Evolutionary conservation across 1,140 invertebrate genomes (phyloP).

Genomic region (Solenopsis fugax): DNA sequence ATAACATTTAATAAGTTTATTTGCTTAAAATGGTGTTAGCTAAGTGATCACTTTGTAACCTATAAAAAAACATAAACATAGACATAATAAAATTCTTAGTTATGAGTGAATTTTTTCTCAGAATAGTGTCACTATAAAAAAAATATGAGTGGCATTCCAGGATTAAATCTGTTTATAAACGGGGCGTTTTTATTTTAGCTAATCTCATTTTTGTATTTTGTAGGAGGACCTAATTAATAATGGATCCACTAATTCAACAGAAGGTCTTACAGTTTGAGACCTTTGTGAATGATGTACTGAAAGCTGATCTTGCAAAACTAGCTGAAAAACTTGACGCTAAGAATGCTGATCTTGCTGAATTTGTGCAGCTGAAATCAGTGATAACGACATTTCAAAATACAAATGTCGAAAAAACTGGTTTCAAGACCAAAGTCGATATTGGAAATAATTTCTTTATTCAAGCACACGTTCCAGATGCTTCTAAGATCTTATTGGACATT

Average conservation of each 20-base stretch:
- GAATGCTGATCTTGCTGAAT: conserved; percentile 91
- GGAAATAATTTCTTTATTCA: conserved; percentile 93
- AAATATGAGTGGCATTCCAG: not conserved
- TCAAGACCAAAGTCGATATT: conserved; percentile 93
- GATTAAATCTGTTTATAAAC: not conserved
- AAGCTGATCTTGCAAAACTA: conserved; percentile 88
- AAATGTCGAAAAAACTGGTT: conserved; percentile 86
- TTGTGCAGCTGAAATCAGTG: conserved; percentile 90
- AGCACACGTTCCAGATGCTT: conserved; percentile 90
- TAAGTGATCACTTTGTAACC: too few relatives aligned
- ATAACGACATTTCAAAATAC: conserved; percentile 84
- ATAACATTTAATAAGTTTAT: too few relatives aligned
- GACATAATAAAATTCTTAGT: too few relatives aligned
- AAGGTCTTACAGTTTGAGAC: conserved; percentile 87
- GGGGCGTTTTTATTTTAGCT: not conserved
- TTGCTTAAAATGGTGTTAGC: too few relatives aligned
- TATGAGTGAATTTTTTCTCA: too few relatives aligned
- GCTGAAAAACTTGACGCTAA: conserved; percentile 88
- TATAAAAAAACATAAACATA: too few relatives aligned
- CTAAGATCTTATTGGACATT: conserved; percentile 90
- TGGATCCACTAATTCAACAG: conserved; percentile 78
- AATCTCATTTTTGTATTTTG: conserved; percentile 7
- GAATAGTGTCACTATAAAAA: too few relatives aligned
- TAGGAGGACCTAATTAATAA: conserved; percentile 56
- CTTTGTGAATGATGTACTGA: conserved; percentile 90